phyloP scores from a whole-genome alignment of 2,113 vertebrate species.

The Upupa epops region DNA sequence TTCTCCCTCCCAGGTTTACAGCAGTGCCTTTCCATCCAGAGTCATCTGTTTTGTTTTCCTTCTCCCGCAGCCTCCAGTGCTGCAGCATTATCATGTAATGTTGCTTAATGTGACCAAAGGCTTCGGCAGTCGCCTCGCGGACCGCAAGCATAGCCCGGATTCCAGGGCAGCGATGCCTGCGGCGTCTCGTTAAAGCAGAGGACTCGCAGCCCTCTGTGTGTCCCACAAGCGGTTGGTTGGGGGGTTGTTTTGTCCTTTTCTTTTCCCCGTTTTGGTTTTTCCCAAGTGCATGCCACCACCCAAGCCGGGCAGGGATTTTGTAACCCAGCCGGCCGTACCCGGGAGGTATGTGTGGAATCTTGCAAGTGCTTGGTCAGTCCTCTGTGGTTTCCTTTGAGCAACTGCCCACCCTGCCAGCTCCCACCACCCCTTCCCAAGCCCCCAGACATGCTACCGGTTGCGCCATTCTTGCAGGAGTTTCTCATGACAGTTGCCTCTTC shows the following conservation, averaged over 20 bases:
- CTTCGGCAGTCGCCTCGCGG: background rate
- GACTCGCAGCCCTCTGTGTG: slow-evolving; percentile 19
- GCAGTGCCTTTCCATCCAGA: slow-evolving; percentile 63
- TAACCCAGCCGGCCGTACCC: background rate
- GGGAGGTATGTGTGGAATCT: slow-evolving; percentile 55
- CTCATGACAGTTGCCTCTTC: slow-evolving; percentile 23
- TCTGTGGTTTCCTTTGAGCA: slow-evolving; percentile 59
- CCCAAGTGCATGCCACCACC: background rate
- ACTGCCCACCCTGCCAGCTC: slow-evolving; percentile 31
- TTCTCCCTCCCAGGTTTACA: slow-evolving; percentile 63
- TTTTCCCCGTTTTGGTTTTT: too few relatives aligned
- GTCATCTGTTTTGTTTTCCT: slow-evolving; percentile 68
- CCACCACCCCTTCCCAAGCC: slow-evolving; percentile 24
- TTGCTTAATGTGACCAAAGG: slow-evolving; percentile 58
- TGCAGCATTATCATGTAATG: slow-evolving; percentile 55
- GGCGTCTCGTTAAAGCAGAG: background rate
- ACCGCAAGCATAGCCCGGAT: slow-evolving; percentile 50
- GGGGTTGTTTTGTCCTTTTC: background rate
- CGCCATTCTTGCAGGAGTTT: background rate
- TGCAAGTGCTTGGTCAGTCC: slow-evolving; percentile 23
- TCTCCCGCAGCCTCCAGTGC: slow-evolving; percentile 42
- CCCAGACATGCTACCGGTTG: background rate
- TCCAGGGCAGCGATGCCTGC: slow-evolving; percentile 31
- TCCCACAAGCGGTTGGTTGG: background rate
- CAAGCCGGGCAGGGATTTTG: slow-evolving; percentile 39